Percentiles rank a stretch among this genome's conserved stretches.
Conservation (phyloP, 1,140 invertebrate genomes). For the Calephelis nemesis region DNA sequence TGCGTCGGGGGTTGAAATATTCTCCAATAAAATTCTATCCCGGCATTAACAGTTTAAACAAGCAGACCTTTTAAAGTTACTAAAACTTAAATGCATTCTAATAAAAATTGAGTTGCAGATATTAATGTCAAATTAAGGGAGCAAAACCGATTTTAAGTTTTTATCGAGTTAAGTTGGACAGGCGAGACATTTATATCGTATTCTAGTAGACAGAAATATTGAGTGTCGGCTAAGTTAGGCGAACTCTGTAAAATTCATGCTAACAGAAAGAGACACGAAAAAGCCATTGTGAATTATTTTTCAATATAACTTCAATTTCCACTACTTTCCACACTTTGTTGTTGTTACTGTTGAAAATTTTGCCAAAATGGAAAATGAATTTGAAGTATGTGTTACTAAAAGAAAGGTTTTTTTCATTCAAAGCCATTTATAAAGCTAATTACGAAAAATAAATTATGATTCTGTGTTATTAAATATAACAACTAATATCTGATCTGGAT, state of each 20-base stretch:
- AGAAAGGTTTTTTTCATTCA: too few species aligned
- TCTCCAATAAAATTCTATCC: too few species aligned
- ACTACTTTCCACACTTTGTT: not conserved
- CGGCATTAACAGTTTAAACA: too few species aligned
- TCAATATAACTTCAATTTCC: slow-evolving; percentile 27
- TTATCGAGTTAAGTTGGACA: slow-evolving; percentile 24
- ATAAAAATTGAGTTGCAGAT: slow-evolving; percentile 24
- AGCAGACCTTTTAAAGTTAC: not conserved
- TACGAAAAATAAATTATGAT: too few species aligned
- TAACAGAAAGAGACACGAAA: slow-evolving; percentile 49
- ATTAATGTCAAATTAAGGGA: slow-evolving; percentile 17
- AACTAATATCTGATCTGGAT: too few species aligned
- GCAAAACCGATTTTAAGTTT: slow-evolving; percentile 20
- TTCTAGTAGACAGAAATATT: slow-evolving; percentile 34
- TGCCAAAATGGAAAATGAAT: too few species aligned
- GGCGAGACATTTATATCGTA: slow-evolving; percentile 31
- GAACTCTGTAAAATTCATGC: slow-evolving; percentile 19
- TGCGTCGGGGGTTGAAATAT: too few species aligned
- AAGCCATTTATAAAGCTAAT: too few species aligned
- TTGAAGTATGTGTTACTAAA: too few species aligned
- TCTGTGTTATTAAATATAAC: too few species aligned
- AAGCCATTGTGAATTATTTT: slow-evolving; percentile 43
- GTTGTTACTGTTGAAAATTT: too few species aligned
- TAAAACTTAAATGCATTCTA: not conserved
- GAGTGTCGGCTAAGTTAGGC: slow-evolving; percentile 23